Evolutionary conservation across 2,888 invertebrate genomes (phyloP).

Genomic region (Nowickia ferox): DNA sequence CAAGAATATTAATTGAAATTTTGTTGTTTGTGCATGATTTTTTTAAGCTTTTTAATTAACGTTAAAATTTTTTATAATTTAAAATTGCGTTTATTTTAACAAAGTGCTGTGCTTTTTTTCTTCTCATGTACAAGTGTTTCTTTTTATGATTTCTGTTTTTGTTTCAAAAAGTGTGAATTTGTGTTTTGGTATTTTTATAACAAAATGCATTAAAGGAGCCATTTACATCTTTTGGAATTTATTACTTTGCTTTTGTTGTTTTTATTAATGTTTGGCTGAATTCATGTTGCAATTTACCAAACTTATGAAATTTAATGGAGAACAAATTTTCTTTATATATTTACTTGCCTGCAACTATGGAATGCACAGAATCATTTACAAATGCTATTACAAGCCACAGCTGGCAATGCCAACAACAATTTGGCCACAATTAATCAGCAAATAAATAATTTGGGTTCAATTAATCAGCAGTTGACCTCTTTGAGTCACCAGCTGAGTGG

Average conservation of each 20-base stretch:
- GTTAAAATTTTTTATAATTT: not conserved
- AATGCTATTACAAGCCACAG: conserved; percentile 81
- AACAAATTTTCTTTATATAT: conserved; percentile 25
- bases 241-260: conserved; percentile 46
- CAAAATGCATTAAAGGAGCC: no score
- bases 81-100: conserved; percentile 16
- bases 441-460: conserved; percentile 82
- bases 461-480: conserved; percentile 82
- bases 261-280: conserved; percentile 49
- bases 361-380: conserved; percentile 80
- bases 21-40: conserved; percentile 14
- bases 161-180: conserved; percentile 22
- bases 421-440: conserved; percentile 82
- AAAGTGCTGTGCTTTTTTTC: conserved; percentile 41
- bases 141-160: conserved; percentile 52
- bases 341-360: conserved; percentile 14
- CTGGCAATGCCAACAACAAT: conserved; percentile 81
- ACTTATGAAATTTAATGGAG: conserved; percentile 23
- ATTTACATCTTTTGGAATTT: conserved; percentile 3
- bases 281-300: conserved; percentile 44
- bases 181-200: no score
- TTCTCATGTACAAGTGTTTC: conserved; percentile 43
- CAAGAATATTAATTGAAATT: not conserved
- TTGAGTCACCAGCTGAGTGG: conserved; percentile 82
- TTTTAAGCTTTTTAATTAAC: conserved; percentile 17